phyloP scores from a whole-genome alignment of 2,797 vertebrate genomes.

The Tragelaphus eurycerus region DNA sequence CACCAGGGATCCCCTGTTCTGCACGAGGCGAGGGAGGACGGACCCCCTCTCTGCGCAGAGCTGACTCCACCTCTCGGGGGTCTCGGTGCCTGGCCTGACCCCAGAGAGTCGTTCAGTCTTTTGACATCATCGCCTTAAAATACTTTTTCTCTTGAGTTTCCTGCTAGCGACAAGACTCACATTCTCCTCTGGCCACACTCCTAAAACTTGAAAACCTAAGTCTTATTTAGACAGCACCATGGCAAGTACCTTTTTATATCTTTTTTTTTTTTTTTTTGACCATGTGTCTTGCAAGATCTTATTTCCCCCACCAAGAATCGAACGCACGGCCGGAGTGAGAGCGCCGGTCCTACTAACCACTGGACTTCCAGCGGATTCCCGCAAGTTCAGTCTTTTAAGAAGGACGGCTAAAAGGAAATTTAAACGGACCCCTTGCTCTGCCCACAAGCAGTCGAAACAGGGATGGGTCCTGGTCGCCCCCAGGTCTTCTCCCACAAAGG shows the following conservation, averaged over 20 bases:
- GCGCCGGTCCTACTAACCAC: not conserved
- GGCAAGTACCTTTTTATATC: not conserved
- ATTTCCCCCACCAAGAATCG: not conserved
- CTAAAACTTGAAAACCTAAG: not conserved
- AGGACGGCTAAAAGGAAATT: not conserved
- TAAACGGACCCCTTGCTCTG: not conserved
- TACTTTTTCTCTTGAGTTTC: not conserved
- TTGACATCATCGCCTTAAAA: not conserved
- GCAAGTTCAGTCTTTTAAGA: not conserved
- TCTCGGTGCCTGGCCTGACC: not conserved
- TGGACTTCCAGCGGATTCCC: not conserved
- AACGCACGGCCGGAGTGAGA: not conserved
- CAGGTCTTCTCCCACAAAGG: not conserved
- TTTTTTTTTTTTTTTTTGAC: not conserved
- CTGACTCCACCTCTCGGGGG: rapidly evolving
- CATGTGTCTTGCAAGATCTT: not conserved
- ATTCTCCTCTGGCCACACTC: not conserved
- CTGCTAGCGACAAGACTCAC: not conserved
- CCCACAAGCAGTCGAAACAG: too few species aligned
- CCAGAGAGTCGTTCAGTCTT: not conserved
- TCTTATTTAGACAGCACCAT: not conserved
- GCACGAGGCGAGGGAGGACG: not conserved
- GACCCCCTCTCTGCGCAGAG: not conserved
- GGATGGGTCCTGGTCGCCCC: rapidly evolving
- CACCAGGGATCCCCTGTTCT: rapidly evolving